phyloP scores from a whole-genome alignment of 1,140 invertebrate species.

The Panagrolaimus sp. region DNA sequence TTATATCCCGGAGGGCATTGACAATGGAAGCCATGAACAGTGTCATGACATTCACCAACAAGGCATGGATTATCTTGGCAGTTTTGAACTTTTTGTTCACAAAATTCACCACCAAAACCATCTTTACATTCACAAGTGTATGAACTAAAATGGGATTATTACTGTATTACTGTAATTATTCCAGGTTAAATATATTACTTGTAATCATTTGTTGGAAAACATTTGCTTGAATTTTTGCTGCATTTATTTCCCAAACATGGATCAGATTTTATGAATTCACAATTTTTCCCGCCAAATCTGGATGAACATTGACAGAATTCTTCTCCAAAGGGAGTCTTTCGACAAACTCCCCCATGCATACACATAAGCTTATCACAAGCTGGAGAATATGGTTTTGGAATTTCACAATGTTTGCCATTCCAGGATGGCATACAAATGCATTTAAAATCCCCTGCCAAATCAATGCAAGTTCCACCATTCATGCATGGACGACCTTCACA shows the following conservation, averaged over 20 bases:
- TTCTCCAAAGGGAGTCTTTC: neutral
- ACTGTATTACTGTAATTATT: conserved; percentile 74
- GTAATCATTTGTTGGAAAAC: conserved; percentile 68
- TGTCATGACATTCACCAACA: too few species aligned
- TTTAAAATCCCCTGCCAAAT: conserved; percentile 77
- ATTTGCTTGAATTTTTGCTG: conserved; percentile 67
- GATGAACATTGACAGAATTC: neutral
- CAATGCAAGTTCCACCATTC: conserved; percentile 79
- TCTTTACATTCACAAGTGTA: too few species aligned
- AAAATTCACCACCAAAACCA: too few species aligned
- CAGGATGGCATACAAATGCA: conserved; percentile 81
- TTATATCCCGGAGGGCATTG: neutral
- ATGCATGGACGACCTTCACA: conserved; percentile 77
- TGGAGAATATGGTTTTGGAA: conserved; percentile 61
- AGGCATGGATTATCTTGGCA: conserved; percentile 74
- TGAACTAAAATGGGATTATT: conserved; percentile 59
- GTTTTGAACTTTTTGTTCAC: too few species aligned
- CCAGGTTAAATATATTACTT: conserved; percentile 33
- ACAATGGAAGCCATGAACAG: conserved; percentile 65
- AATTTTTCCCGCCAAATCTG: neutral
- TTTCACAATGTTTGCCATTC: conserved; percentile 78
- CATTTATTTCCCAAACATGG: conserved; percentile 68
- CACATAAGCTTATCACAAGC: conserved; percentile 67
- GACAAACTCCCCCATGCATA: neutral
- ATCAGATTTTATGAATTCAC: neutral